These are phyloP conservation scores for Apostichopus parvimensis DNA, from an alignment of 35 echinoderm and acorn worm species.

Conservation along the genomic window DNA sequence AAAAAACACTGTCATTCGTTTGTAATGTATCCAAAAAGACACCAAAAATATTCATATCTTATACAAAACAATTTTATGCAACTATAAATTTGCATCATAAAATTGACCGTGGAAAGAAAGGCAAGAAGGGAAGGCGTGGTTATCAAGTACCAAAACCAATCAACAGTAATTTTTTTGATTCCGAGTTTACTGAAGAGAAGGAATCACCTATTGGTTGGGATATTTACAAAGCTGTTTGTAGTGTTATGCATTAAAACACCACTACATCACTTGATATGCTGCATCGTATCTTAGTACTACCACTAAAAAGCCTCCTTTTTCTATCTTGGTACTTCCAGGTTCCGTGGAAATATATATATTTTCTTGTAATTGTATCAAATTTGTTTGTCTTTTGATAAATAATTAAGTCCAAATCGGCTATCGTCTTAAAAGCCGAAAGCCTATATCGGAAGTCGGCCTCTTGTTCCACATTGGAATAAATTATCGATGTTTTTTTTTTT, in stretches of 20 bases:
- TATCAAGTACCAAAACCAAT: background rate
- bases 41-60: no score
- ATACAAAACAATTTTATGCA: background rate
- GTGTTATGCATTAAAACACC: background rate
- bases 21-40: no score
- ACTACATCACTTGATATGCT: slow-evolving; percentile 14
- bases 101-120: background rate
- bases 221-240: background rate
- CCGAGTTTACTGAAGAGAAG: background rate
- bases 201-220: background rate
- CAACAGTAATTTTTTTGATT: background rate
- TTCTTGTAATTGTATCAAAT: background rate
- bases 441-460: background rate
- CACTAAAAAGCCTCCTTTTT: background rate
- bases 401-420: background rate
- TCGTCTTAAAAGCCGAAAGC: no score
- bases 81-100: background rate
- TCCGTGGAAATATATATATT: background rate
- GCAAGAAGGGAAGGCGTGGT: background rate
- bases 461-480: slow-evolving; percentile 10
- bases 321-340: slow-evolving; percentile 16
- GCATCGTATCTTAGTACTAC: slow-evolving; percentile 12
- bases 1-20: no score
- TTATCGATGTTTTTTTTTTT: background rate
- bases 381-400: slow-evolving; percentile 19